Evolutionary conservation across 2,797 vertebrate species (phyloP).

Genomic region (Channa striata): DNA sequence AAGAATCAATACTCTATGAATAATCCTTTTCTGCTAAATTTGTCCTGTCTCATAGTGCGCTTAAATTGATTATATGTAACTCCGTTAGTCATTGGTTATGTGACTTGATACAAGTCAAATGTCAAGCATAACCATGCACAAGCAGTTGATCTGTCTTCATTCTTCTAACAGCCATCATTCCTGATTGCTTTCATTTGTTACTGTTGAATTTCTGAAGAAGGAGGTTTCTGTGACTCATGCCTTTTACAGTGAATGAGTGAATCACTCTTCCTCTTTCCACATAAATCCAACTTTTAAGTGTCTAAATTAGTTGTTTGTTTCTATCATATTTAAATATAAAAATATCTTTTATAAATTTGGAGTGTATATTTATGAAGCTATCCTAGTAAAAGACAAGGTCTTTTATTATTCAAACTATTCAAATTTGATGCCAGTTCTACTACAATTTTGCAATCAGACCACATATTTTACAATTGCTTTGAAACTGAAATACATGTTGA

Average conservation of each 20-base stretch:
- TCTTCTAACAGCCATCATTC: neutral
- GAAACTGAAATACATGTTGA: constrained; percentile 1
- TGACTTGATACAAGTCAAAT: neutral
- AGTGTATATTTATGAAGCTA: neutral
- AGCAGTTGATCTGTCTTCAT: neutral
- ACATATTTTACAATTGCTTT: neutral
- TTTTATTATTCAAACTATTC: no score
- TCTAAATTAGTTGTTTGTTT: neutral
- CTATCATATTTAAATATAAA: neutral
- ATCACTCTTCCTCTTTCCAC: neutral
- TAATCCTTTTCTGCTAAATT: neutral
- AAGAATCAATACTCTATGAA: neutral
- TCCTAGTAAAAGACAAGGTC: no score
- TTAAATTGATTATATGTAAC: neutral
- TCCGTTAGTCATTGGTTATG: neutral
- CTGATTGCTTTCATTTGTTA: neutral
- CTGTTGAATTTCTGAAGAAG: constrained; percentile 56
- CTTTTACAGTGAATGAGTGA: neutral
- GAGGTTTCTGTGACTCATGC: constrained; percentile 46
- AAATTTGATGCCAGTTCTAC: neutral
- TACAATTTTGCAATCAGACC: neutral
- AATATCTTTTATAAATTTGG: neutral
- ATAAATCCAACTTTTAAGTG: neutral
- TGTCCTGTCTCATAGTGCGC: neutral
- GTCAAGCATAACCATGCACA: neutral